These are phyloP conservation scores for Zhuqinia jingwanae DNA, from an alignment of 2,888 invertebrate species.

Conservation along the genomic window DNA sequence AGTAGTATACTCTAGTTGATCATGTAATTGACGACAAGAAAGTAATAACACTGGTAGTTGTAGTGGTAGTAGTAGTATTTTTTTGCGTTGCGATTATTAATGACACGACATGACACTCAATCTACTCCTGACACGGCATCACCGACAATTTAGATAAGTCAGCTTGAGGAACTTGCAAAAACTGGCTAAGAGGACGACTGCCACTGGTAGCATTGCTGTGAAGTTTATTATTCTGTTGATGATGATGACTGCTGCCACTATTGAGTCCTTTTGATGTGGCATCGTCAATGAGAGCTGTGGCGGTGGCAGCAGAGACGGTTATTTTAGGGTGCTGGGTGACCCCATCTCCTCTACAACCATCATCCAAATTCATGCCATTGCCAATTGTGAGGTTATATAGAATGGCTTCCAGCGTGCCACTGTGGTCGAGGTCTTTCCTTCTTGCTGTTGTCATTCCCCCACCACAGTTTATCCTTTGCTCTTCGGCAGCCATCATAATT, in stretches of 20 bases:
- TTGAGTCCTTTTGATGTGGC: constrained; percentile 64
- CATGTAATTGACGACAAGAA: constrained; percentile 16
- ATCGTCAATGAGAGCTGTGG: constrained; percentile 30
- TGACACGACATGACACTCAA: constrained; percentile 25
- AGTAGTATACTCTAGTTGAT: constrained; percentile 7
- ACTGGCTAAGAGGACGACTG: constrained; percentile 58
- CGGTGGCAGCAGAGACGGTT: constrained; percentile 61
- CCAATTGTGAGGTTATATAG: constrained; percentile 73
- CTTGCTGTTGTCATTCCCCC: constrained; percentile 42
- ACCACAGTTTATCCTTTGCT: constrained; percentile 74
- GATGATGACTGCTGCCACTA: constrained; percentile 61
- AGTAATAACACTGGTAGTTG: constrained; percentile 3
- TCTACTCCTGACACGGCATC: constrained; percentile 72
- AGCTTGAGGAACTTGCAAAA: constrained; percentile 74
- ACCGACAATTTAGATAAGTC: constrained; percentile 75
- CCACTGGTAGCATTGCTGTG: constrained; percentile 11
- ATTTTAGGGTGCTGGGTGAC: constrained; percentile 72
- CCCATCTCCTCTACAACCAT: constrained; percentile 71
- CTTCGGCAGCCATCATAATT: constrained; percentile 76
- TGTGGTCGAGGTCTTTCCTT: constrained; percentile 71
- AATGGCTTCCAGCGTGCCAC: constrained; percentile 75
- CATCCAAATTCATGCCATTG: constrained; percentile 64
- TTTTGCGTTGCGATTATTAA: constrained; percentile 39
- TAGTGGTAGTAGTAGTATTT: background rate
- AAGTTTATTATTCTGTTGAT: constrained; percentile 30